A percentile compares a stretch with the other conserved stretches of the same genome.
These are phyloP conservation scores for Rhopalosiphum maidis DNA, from an alignment of 1,140 invertebrate species.

Conservation along the genomic window DNA sequence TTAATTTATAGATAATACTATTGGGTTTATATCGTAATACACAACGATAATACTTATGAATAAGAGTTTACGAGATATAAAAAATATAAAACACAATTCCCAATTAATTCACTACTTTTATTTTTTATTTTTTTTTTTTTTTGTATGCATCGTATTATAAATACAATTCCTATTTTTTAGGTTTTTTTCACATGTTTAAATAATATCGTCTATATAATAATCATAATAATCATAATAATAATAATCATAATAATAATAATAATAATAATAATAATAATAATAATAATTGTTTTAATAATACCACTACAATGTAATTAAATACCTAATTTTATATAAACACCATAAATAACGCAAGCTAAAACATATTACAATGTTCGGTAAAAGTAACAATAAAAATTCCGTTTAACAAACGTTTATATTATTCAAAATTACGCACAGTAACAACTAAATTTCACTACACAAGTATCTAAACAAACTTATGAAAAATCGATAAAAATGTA, in stretches of 20 bases:
- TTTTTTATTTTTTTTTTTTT: conserved; percentile 44
- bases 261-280: conserved; percentile 43
- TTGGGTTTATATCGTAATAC: no score
- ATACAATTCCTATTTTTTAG: conserved; percentile 56
- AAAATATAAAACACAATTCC: conserved; percentile 35
- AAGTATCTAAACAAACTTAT: conserved; percentile 46
- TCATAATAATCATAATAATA: no score
- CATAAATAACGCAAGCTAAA: conserved; percentile 57
- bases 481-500: conserved; percentile 31
- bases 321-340: conserved; percentile 54
- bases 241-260: background rate
- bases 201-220: conserved; percentile 53
- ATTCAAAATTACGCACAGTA: conserved; percentile 54
- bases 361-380: conserved; percentile 55
- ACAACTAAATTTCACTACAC: conserved; percentile 56
- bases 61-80: background rate
- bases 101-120: conserved; percentile 54
- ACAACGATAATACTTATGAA: background rate
- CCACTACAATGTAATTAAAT: conserved; percentile 43
- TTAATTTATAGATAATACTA: no score
- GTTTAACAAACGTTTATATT: conserved; percentile 50
- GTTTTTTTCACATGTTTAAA: conserved; percentile 50
- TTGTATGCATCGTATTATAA: conserved; percentile 45
- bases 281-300: conserved; percentile 50
- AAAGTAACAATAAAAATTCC: conserved; percentile 57